Evolutionary conservation across 1,140 invertebrate genomes (phyloP).

Genomic region (Cyclina sinensis): DNA sequence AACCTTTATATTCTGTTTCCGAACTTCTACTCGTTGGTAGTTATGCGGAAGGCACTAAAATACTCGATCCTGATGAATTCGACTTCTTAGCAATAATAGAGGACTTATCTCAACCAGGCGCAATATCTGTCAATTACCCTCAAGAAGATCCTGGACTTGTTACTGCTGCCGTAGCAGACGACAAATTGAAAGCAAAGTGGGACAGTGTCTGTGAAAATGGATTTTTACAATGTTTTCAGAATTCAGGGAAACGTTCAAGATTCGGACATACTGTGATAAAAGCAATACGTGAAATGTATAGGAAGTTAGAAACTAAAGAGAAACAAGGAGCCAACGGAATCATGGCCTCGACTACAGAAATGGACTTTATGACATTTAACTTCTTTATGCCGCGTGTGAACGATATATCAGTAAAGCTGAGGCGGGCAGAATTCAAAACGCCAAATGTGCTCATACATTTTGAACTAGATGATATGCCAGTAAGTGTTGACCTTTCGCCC

Average conservation of each 20-base stretch:
- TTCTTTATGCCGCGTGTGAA: not conserved
- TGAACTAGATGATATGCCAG: not conserved
- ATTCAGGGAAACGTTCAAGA: not conserved
- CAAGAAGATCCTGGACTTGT: not conserved
- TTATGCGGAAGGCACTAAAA: constrained; percentile 3
- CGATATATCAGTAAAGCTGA: too few species aligned
- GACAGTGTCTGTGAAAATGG: not conserved
- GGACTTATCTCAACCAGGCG: not conserved
- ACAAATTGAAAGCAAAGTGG: not conserved
- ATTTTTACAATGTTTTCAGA: not conserved
- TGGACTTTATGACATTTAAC: not conserved
- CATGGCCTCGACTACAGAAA: not conserved
- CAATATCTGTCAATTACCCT: not conserved
- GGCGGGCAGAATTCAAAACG: too few species aligned
- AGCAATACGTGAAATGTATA: not conserved
- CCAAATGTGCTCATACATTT: not conserved
- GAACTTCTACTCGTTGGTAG: constrained; percentile 3
- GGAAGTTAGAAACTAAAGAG: not conserved
- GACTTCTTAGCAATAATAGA: constrained; percentile 6
- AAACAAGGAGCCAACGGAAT: not conserved
- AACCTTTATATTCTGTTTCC: not conserved
- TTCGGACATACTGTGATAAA: not conserved
- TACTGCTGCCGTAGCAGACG: not conserved
- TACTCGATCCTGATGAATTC: not conserved
- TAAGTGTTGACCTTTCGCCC: not conserved